A percentile compares a stretch with the other conserved stretches of the same genome.
Conservation (phyloP, 1,140 invertebrate genomes). For the Drosophila eugracilis region DNA sequence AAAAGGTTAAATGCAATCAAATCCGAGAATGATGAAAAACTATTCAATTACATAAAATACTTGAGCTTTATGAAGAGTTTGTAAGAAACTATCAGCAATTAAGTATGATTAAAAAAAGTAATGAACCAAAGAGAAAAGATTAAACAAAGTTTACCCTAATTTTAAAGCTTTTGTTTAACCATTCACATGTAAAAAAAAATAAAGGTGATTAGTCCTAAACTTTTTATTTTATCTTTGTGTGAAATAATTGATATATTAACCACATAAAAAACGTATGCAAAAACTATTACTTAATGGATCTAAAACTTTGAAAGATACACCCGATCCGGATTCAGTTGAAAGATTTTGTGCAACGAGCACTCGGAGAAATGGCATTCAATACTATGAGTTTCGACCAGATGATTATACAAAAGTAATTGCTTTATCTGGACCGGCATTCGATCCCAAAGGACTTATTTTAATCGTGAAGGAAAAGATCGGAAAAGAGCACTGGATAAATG, state of each 20-base stretch:
- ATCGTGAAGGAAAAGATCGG: not conserved
- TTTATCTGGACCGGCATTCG: constrained; percentile 1
- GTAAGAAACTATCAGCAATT: not conserved
- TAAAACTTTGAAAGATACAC: not conserved
- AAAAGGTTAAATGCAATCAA: not conserved
- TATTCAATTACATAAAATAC: constrained; percentile 27
- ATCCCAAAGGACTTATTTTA: not conserved
- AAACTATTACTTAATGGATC: not conserved
- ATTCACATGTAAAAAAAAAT: constrained; percentile 1
- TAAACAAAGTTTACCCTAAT: not conserved
- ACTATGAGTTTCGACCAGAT: constrained; percentile 6
- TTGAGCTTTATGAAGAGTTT: not conserved
- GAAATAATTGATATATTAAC: constrained; percentile 2
- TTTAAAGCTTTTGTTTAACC: not conserved
- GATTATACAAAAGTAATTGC: constrained; percentile 4
- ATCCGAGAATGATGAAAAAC: not conserved
- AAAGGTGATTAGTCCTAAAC: constrained; percentile 13
- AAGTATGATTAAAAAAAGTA: too few relatives aligned
- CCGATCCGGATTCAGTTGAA: not conserved
- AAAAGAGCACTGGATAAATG: constrained; percentile 3
- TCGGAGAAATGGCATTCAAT: not conserved
- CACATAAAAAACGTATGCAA: constrained; percentile 1
- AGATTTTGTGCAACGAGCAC: constrained; percentile 2
- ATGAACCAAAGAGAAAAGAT: too few relatives aligned
- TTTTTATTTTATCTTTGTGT: constrained; percentile 2